These are phyloP conservation scores for Alethe diademata DNA, from an alignment of 2,113 vertebrate genomes.

Conservation along the genomic window DNA sequence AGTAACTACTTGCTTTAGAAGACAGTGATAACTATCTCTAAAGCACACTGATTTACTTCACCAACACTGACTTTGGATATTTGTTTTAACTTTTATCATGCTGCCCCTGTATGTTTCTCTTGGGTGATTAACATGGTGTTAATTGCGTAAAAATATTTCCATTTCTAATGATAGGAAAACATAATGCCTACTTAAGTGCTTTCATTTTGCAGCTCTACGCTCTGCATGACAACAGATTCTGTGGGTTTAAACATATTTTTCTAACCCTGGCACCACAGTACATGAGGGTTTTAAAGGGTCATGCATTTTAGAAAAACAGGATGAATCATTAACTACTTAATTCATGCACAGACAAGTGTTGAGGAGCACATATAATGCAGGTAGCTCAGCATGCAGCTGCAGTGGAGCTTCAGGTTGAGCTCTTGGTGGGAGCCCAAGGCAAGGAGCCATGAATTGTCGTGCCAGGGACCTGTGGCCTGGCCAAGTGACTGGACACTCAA, in stretches of 20 bases:
- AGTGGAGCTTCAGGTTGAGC: neutral
- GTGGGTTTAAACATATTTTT: neutral
- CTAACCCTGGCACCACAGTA: neutral
- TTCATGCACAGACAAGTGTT: neutral
- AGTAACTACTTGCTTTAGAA: neutral
- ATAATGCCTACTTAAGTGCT: neutral
- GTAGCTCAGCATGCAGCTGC: rapidly evolving
- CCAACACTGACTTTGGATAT: neutral
- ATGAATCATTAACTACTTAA: neutral
- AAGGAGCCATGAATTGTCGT: neutral
- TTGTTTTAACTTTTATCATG: neutral
- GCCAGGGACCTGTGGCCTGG: too few relatives aligned
- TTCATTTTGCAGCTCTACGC: neutral
- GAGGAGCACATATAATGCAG: neutral
- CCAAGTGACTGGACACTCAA: neutral
- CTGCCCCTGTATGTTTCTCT: neutral
- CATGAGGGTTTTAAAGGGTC: neutral
- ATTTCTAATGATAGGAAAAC: neutral
- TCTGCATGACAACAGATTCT: neutral
- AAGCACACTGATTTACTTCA: neutral
- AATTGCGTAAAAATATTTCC: neutral
- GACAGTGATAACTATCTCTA: neutral
- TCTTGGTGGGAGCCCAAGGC: too few relatives aligned
- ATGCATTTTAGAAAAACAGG: neutral
- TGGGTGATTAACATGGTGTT: neutral